Evolutionary conservation across 2,113 vertebrate genomes (phyloP), one percentile per base, ranked within the genome.

Genomic region (Conger conger): DNA sequence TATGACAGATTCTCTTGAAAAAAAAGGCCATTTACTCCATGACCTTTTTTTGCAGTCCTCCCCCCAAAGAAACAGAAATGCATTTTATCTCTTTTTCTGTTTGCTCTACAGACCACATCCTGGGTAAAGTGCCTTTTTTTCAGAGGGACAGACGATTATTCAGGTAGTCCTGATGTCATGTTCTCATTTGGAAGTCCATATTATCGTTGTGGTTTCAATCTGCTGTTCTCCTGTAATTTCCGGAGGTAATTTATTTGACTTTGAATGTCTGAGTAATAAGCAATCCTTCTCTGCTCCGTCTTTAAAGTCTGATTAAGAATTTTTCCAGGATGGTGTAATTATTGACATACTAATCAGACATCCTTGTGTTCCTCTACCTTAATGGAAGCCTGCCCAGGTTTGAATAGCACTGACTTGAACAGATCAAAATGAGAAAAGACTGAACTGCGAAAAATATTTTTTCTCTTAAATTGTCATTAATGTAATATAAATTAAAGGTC

Each of bases 301-400:
- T 88, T 87, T 87, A 80, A 83, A 88, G 73, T 84, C 83, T 40
- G 80, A 37, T 79, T 85, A 83, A 80, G 68, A 87, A 30, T 76
- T n/a, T 84, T n/a, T 27, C 42, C 16, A 40, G 83, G 23, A 90
- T 86, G 88, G 87, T 86, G 85, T 87, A 88, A 91, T 89, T 77
- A 77, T 33, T 89, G 87, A 80, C 45, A 23, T 76, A 83, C 45
- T 80, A 85, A 63, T 27, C 60, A 79, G 57, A 36, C 87, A 87
- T 90, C 88, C 86, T 60, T 63, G 40, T 84, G 90, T 93, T 91
- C 90, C 85, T 82, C 73, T 57, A 79, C 42, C 45, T 9, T 15
- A 79, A 76, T 60, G 82, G 11, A 54, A 73, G 82, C 81, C 37
- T 42, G 53, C 90, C 88, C 53, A n/a, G 84, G 89, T 33, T 79